Conservation (phyloP, 2,113 vertebrate genomes). For the Poeciliopsis retropinna region DNA sequence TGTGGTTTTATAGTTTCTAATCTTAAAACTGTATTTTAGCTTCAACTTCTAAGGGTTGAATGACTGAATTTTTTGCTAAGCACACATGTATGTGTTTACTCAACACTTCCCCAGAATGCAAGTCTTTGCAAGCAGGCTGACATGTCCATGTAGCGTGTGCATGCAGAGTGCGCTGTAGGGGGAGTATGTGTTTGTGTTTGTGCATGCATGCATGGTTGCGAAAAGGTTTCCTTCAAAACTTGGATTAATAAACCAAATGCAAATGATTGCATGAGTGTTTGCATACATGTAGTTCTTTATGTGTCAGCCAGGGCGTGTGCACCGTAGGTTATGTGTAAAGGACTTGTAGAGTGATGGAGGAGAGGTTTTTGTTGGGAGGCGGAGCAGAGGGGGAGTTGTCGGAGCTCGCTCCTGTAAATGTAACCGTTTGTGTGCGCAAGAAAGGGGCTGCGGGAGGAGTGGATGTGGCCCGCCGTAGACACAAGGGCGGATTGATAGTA, state of each 20-base stretch:
- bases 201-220: background rate
- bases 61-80: background rate
- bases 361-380: constrained; percentile 44
- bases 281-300: background rate
- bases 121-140: constrained; percentile 11
- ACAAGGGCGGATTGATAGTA: constrained; percentile 76
- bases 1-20: background rate
- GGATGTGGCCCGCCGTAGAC: constrained; percentile 68
- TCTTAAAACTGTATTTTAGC: background rate
- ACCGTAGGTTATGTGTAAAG: constrained; percentile 44
- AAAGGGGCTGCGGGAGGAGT: constrained; percentile 25
- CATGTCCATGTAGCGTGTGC: background rate
- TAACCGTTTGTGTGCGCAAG: constrained; percentile 63
- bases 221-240: background rate
- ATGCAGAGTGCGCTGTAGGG: background rate
- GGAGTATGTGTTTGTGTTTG: background rate
- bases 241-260: constrained; percentile 4
- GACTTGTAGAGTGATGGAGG: constrained; percentile 59
- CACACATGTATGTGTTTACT: constrained; percentile 3
- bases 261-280: background rate
- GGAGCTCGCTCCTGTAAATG: constrained; percentile 63
- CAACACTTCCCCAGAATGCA: constrained; percentile 2
- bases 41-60: constrained; percentile 11
- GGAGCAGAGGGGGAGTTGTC: background rate
- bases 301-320: constrained; percentile 7